Percentiles rank a stretch among this genome's conserved stretches.
Conservation (phyloP, 2,888 invertebrate species). For the Eutolmus rufibarbis region DNA sequence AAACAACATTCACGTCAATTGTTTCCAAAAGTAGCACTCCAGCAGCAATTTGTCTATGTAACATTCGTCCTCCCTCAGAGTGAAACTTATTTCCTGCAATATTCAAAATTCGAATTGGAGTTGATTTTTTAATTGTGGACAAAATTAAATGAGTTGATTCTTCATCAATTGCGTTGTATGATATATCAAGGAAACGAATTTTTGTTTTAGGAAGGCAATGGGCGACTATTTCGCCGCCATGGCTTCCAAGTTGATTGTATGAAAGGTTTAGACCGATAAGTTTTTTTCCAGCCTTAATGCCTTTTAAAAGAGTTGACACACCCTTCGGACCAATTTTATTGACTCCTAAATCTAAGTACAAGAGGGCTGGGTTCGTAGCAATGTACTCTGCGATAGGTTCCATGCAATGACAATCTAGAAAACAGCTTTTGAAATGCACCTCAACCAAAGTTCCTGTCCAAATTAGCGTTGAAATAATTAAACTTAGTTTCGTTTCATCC, state of each 20-base stretch:
- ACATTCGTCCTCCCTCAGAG: slow-evolving; percentile 50
- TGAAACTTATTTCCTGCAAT: slow-evolving; percentile 56
- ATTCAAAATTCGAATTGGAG: slow-evolving; percentile 51
- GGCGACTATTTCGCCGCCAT: slow-evolving; percentile 58
- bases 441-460: slow-evolving; percentile 56
- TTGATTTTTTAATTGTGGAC: slow-evolving; percentile 55
- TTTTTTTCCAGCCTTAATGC: slow-evolving; percentile 49
- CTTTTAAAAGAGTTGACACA: slow-evolving; percentile 52
- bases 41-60: slow-evolving; percentile 54
- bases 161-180: slow-evolving; percentile 54
- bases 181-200: slow-evolving; percentile 54
- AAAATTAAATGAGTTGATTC: slow-evolving; percentile 54
- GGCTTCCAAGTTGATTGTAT: slow-evolving; percentile 54
- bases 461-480: slow-evolving; percentile 53
- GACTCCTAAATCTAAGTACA: slow-evolving; percentile 52
- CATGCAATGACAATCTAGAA: slow-evolving; percentile 57
- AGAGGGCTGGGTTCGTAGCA: slow-evolving; percentile 47
- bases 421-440: slow-evolving; percentile 55
- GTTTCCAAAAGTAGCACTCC: slow-evolving; percentile 51
- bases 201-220: slow-evolving; percentile 50
- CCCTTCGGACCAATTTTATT: slow-evolving; percentile 57
- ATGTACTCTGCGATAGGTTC: slow-evolving; percentile 56
- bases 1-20: slow-evolving; percentile 53
- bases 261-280: slow-evolving; percentile 55
- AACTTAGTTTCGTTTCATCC: slow-evolving; percentile 55